Conservation (phyloP, 2,888 invertebrate genomes). For the Cheiracanthium punctorium region DNA sequence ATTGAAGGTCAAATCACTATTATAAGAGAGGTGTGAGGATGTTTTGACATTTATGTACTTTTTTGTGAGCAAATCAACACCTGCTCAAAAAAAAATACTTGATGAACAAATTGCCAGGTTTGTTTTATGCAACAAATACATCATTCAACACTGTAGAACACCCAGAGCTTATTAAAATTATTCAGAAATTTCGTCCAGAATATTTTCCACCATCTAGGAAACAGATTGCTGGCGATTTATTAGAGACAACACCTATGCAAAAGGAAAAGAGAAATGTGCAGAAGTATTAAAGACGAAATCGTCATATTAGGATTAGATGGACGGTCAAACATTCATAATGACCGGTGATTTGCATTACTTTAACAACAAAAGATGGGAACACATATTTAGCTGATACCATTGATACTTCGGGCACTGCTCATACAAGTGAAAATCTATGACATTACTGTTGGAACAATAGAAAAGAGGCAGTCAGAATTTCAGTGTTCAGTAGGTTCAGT, state of each 20-base stretch:
- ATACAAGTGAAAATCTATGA: background rate
- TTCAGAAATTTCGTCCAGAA: background rate
- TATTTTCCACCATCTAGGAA: background rate
- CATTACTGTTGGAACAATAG: background rate
- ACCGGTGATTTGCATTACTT: background rate
- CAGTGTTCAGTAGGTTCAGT: background rate
- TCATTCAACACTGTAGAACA: background rate
- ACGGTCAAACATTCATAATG: constrained; percentile 11
- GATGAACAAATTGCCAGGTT: background rate
- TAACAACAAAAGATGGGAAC: background rate
- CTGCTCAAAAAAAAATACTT: background rate
- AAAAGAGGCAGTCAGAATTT: background rate
- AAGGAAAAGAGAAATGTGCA: too few species aligned
- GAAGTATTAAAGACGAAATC: background rate
- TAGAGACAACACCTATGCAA: background rate
- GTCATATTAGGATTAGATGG: background rate
- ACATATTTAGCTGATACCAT: background rate
- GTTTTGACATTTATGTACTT: too few species aligned
- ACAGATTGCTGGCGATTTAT: background rate
- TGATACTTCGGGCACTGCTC: background rate
- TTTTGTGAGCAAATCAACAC: background rate
- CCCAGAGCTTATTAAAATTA: background rate
- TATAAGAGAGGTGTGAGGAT: too few species aligned
- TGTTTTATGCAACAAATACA: background rate
- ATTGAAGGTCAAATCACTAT: too few species aligned